Evolutionary conservation across 1,140 invertebrate species (phyloP).

Genomic region (Triops cancriformis): DNA sequence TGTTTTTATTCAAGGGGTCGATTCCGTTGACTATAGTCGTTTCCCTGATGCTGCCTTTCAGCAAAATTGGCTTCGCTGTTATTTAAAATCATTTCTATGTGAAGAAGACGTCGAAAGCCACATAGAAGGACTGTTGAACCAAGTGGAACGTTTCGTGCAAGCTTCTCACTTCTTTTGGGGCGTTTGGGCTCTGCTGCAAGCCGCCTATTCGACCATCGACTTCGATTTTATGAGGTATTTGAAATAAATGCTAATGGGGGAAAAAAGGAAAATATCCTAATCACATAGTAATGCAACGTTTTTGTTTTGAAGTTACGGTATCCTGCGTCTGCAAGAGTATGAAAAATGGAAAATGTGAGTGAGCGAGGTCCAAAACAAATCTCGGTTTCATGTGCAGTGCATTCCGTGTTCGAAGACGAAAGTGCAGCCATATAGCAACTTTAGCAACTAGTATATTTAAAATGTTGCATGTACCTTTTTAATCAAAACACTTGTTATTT

Average conservation of each 20-base stretch:
- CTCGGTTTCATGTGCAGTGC: background rate
- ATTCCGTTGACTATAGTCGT: background rate
- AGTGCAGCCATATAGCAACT: background rate
- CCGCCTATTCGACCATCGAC: constrained; percentile 74
- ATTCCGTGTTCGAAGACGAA: background rate
- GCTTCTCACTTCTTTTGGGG: constrained; percentile 90
- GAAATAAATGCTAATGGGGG: background rate
- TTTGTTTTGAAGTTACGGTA: background rate
- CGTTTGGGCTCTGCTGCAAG: constrained; percentile 83
- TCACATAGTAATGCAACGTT: background rate
- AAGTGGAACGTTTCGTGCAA: constrained; percentile 71
- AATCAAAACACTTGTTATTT: background rate
- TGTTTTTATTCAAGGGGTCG: background rate
- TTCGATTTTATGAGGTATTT: constrained; percentile 76
- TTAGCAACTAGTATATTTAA: background rate
- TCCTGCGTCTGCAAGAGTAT: background rate
- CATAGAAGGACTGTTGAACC: constrained; percentile 48
- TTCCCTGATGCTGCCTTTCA: constrained; percentile 29
- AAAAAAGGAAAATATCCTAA: background rate
- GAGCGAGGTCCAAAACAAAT: background rate
- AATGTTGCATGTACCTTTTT: background rate
- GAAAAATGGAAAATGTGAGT: constrained; percentile 7
- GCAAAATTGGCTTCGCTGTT: constrained; percentile 38
- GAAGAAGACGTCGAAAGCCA: background rate
- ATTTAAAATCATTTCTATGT: constrained; percentile 28